Evolutionary conservation across 2,888 invertebrate genomes (phyloP).

Genomic region (Standfussiana lucernea): DNA sequence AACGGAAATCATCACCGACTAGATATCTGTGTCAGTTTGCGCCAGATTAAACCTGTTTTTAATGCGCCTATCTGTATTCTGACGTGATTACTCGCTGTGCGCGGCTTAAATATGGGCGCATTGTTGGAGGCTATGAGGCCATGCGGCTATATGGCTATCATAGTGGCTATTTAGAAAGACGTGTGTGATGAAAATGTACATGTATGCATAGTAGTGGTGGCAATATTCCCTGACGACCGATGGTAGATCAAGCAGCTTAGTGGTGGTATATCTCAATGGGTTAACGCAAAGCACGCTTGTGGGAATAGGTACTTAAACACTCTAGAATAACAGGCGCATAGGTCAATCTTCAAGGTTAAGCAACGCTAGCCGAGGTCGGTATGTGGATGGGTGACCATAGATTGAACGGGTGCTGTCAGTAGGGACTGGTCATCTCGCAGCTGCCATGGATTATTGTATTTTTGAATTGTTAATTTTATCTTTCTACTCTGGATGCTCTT

Average conservation of each 20-base stretch:
- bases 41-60: constrained; percentile 46
- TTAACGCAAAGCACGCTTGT: neutral
- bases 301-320: neutral
- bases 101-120: constrained; percentile 38
- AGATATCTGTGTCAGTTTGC: constrained; percentile 31
- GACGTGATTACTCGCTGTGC: constrained; percentile 40
- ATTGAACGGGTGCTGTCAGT: no score
- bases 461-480: no score
- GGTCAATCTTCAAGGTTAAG: neutral
- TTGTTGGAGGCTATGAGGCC: constrained; percentile 20
- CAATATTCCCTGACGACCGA: neutral
- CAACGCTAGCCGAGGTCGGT: neutral
- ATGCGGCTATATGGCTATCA: constrained; percentile 15
- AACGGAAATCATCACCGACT: neutral
- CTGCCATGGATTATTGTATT: no score
- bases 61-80: constrained; percentile 65
- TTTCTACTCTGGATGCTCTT: no score
- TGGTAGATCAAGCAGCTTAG: neutral
- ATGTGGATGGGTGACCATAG: neutral
- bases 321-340: neutral
- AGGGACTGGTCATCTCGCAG: no score
- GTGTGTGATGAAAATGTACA: constrained; percentile 34
- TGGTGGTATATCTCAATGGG: neutral
- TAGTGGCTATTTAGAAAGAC: constrained; percentile 48
- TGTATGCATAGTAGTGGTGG: constrained; percentile 2